Evolutionary conservation across 2,797 vertebrate species (phyloP), one percentile per base, ranked within the genome.

Genomic region (Xenopus petersii): DNA sequence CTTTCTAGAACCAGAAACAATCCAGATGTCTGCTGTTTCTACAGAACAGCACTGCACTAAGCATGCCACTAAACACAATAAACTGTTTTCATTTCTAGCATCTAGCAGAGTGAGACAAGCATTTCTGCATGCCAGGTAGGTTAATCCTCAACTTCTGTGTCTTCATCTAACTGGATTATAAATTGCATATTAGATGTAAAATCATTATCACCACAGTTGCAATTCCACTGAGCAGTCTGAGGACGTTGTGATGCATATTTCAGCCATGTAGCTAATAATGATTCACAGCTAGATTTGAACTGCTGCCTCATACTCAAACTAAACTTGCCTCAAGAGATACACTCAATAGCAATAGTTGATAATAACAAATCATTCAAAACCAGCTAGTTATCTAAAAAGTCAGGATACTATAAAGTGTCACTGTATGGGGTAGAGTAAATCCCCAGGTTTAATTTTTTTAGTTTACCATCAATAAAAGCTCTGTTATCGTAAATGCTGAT

Each of bases 161-260:
- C 61, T 24, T 26, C 15, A 47, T 59, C 21, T 59, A 75, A 51
- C 21, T 17, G 61, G 67, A 75, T 76, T 76, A 76, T 54, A 76
- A 71, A 71, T 66, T 13, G 59, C 54, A 59, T 64, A 64, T 70
- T 70, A 70, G 74, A 65, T 48, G 46, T 66, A 67, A 46, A 70
- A 67, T 66, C 69, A 60, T 76, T 75, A 69, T 30, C 26, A 7
- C 58, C 15, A 26, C 51, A 47, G 66, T 48, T 75, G n/a, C 59
- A 61, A 12, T 42, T 61, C 60, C 55, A 24, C 42, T 2, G 55
- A 67, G 75, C 5, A 64, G 66, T 33, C 15, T 10, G 15, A 13
- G 26, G 66, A 69, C 12, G 17, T 64, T 55, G 68, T 12, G 4
- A 21, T 62, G 64, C 47, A 74, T 63, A 65, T 59, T 70, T 64